These are phyloP conservation scores for Heliopora coerulea DNA, from an alignment of 92 coral and sea anemone genomes.

Conservation along the genomic window DNA sequence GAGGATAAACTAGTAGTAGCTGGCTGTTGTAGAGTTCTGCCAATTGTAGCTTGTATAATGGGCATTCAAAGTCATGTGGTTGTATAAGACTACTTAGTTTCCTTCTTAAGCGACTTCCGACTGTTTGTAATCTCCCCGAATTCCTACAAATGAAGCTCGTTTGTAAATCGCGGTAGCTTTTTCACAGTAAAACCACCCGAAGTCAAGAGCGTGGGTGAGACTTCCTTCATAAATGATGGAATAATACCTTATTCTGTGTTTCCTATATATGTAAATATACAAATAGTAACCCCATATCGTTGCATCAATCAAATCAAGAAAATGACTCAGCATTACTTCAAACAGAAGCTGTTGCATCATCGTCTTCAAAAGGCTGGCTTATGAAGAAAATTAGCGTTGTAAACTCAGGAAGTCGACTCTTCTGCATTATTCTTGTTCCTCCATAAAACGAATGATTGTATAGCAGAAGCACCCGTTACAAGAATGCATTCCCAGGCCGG, in stretches of 20 bases:
- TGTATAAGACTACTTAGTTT: not conserved
- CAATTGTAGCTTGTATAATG: not conserved
- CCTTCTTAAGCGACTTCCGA: not conserved
- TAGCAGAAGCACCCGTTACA: too few species aligned
- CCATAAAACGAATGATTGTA: too few species aligned
- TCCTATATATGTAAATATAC: not conserved
- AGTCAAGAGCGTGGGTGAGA: not conserved
- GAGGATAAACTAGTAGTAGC: too few species aligned
- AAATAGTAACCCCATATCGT: too few species aligned
- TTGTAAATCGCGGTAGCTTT: not conserved
- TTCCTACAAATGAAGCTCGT: not conserved
- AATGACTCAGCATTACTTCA: too few species aligned
- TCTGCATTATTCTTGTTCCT: too few species aligned
- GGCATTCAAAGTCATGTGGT: not conserved
- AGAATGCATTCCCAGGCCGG: too few species aligned
- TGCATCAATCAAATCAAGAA: too few species aligned
- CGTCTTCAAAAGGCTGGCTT: too few species aligned
- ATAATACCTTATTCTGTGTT: not conserved
- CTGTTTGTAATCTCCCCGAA: not conserved
- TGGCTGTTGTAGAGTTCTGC: not conserved
- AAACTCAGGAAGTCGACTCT: too few species aligned
- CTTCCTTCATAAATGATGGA: not conserved
- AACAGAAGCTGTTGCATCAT: too few species aligned
- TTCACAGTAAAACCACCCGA: not conserved
- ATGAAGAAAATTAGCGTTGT: too few species aligned